Evolutionary conservation across 2,113 vertebrate species (phyloP).

Genomic region (Tamias sibiricus): DNA sequence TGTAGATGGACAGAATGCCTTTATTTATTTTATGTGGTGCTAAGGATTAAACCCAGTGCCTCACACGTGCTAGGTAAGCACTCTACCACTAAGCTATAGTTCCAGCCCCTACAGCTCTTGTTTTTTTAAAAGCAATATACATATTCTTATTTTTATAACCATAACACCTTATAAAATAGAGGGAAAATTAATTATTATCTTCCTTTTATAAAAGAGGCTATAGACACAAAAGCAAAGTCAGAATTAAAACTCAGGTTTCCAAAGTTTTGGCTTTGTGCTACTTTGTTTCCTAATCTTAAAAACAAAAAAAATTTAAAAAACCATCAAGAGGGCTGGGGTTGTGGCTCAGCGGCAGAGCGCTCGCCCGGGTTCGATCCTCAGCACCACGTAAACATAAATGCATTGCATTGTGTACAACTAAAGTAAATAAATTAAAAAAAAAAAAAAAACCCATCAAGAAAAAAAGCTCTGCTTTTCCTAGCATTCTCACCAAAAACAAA

Average conservation of each 20-base stretch:
- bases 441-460: not conserved
- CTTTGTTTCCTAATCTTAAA: conserved; percentile 17
- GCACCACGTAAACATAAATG: no score
- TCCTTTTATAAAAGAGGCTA: not conserved
- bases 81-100: no score
- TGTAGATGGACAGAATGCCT: no score
- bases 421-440: not conserved
- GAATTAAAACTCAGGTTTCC: conserved; percentile 21
- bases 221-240: conserved; percentile 25
- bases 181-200: conserved; percentile 17
- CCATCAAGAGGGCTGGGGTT: no score
- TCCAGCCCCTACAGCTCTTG: no score
- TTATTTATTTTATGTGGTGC: no score
- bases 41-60: no score
- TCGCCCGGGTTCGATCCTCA: no score
- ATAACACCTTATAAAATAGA: conserved; percentile 1
- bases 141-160: conserved; percentile 23
- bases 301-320: not conserved
- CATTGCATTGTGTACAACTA: no score
- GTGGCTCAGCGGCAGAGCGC: no score
- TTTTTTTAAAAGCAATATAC: not conserved
- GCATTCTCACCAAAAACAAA: conserved; percentile 29
- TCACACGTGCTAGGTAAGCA: no score
- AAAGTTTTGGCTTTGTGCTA: not conserved
- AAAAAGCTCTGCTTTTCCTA: not conserved